Evolutionary conservation across 2,797 vertebrate genomes (phyloP), one percentile per base, ranked within the genome.

Genomic region (Synaphobranchus kaupii): DNA sequence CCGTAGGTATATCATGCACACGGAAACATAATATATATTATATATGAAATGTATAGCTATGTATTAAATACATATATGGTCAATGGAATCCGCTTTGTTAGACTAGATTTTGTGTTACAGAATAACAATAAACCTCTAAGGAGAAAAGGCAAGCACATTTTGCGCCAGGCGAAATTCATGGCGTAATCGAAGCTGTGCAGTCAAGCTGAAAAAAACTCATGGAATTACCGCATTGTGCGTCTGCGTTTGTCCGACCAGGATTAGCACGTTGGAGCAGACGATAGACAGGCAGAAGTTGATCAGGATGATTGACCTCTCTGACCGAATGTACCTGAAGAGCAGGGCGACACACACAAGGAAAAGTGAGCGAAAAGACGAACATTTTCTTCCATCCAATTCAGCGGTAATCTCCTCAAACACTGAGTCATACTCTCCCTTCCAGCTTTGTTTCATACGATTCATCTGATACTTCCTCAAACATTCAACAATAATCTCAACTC

Each of bases 221-320:
- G 25, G 39, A 93, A 96, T 95, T 97, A 99, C 99, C 97, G 94
- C 98, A 94, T 99, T 99, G 91, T 98, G 98, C 15, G 98, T 99
- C 95, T 99, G 99, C 73, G 99, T 99, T 94, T 99, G 99, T 95
- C 99, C 99, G 90, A 99, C 97, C 82, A 99, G 94, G 91, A 99
- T 99, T 93, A 99, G 96, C 92, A 99, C 98, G 92, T 99, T 99
- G 80, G 99, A 99, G 93, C 98, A 99, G 95, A 99, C 97, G 93
- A 99, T 99, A 56, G 99, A 99, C 85, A 99, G 94, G 96, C 98
- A 99, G 96, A 99, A 99, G 96, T 99, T 99, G 93, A 99, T 99
- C 90, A 99, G 94, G 94, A 99, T 99, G 94, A 99, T 99, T 88
- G 98, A 99, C 89, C 99, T 95, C 92, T 99, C 98, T 88, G 99